Evolutionary conservation across 2,888 invertebrate genomes (phyloP).

Genomic region (Protonemura montana): DNA sequence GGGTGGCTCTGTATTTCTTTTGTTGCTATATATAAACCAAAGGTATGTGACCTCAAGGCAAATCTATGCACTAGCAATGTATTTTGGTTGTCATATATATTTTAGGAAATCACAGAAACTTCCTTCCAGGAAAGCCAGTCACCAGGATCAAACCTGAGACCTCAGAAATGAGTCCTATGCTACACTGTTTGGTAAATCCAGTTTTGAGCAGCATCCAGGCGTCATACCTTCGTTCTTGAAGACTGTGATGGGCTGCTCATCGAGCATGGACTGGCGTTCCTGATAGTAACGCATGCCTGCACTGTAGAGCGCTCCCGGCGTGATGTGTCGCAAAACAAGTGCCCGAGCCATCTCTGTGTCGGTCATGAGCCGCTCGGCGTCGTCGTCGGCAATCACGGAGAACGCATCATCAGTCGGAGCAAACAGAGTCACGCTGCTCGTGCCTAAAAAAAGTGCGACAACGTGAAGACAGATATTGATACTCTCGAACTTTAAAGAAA

Average conservation of each 20-base stretch:
- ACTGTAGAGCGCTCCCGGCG: slow-evolving; percentile 81
- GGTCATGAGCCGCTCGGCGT: slow-evolving; percentile 68
- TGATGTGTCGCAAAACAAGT: slow-evolving; percentile 77
- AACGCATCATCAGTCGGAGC: slow-evolving; percentile 86
- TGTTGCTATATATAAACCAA: too few species aligned
- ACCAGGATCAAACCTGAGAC: too few species aligned
- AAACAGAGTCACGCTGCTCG: slow-evolving; percentile 68
- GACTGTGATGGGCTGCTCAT: slow-evolving; percentile 77
- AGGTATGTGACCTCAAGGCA: too few species aligned
- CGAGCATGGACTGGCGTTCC: slow-evolving; percentile 78
- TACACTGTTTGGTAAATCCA: too few species aligned
- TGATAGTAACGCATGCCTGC: slow-evolving; percentile 90
- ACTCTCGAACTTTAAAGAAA: too few species aligned
- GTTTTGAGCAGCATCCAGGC: not conserved
- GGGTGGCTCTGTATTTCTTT: too few species aligned
- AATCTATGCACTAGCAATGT: too few species aligned
- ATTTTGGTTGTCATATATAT: too few species aligned
- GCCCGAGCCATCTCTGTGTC: slow-evolving; percentile 71
- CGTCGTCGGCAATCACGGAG: slow-evolving; percentile 68
- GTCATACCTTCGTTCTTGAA: slow-evolving; percentile 78
- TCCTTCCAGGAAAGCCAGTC: too few species aligned
- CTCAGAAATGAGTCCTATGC: too few species aligned
- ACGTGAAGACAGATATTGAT: too few species aligned
- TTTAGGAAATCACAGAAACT: too few species aligned
- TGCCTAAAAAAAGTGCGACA: not conserved